phyloP scores from a whole-genome alignment of 2,888 invertebrate genomes.

The Pyrgus malvae region DNA sequence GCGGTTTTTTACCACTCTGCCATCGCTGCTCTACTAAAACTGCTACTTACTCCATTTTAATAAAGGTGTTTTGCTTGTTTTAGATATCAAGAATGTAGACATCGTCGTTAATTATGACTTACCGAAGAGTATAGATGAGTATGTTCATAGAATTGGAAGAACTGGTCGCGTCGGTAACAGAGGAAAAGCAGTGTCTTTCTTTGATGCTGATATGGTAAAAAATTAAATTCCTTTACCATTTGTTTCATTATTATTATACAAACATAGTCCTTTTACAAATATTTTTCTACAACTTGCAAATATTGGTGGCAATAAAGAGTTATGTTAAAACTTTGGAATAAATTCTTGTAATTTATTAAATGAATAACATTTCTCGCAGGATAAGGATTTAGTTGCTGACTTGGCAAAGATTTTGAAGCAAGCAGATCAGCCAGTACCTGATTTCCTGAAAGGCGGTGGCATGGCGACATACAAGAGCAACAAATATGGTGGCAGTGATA shows the following conservation, averaged over 20 bases:
- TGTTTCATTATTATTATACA: too few species aligned
- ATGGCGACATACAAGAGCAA: constrained; percentile 73
- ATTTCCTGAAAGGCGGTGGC: constrained; percentile 83
- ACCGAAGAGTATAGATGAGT: constrained; percentile 94
- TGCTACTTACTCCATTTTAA: too few species aligned
- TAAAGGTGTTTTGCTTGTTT: constrained; percentile 11
- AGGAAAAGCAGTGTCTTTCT: constrained; percentile 94
- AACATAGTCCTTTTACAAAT: too few species aligned
- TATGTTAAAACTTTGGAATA: too few species aligned
- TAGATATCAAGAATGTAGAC: constrained; percentile 92
- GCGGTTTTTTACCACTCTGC: too few species aligned
- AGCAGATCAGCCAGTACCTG: constrained; percentile 90
- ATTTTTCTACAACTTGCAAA: too few species aligned
- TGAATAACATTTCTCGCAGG: constrained; percentile 51
- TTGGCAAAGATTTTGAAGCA: constrained; percentile 89
- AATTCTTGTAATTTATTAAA: constrained; percentile 1
- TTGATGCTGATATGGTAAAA: constrained; percentile 81
- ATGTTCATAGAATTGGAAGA: constrained; percentile 96
- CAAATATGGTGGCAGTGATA: constrained; percentile 87
- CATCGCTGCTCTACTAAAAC: too few species aligned
- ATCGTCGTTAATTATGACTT: constrained; percentile 97
- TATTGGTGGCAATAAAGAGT: too few species aligned
- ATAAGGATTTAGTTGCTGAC: constrained; percentile 82
- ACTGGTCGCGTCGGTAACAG: constrained; percentile 96
- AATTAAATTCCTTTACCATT: too few species aligned